Conservation (phyloP, 2,113 vertebrate species). For the Tragelaphus imberbis region DNA sequence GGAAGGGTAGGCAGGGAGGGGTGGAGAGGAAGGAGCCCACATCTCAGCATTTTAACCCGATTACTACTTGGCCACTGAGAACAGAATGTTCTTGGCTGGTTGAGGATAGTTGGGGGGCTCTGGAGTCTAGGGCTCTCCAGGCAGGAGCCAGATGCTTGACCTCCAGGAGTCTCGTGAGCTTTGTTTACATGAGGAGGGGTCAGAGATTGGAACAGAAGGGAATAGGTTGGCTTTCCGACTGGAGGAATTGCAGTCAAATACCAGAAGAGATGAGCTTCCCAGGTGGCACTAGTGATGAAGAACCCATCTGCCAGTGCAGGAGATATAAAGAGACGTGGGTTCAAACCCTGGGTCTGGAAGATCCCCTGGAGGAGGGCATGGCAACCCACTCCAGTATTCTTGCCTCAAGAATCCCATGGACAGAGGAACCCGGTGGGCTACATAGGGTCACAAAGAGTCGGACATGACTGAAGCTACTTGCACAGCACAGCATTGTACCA, state of each 20-base stretch:
- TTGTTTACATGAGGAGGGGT: conserved; percentile 32
- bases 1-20: not conserved
- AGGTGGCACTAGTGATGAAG: not conserved
- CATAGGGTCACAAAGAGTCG: not conserved
- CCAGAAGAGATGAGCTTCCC: not conserved
- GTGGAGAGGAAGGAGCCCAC: not conserved
- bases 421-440: not conserved
- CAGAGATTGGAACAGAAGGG: conserved; percentile 16
- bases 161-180: not conserved
- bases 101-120: not conserved
- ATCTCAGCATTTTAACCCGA: not conserved
- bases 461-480: not conserved
- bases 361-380: not conserved
- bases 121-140: not conserved
- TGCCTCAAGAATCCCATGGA: not conserved
- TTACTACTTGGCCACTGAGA: not conserved
- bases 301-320: not conserved
- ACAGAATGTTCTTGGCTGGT: conserved; percentile 58
- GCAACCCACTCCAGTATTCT: not conserved
- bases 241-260: not conserved
- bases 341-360: not conserved
- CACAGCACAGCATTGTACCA: not conserved
- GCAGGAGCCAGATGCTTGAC: not conserved
- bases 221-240: not conserved
- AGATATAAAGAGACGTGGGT: not conserved